Evolutionary conservation across 2,113 vertebrate species (phyloP).

Genomic region (Clupea harengus): DNA sequence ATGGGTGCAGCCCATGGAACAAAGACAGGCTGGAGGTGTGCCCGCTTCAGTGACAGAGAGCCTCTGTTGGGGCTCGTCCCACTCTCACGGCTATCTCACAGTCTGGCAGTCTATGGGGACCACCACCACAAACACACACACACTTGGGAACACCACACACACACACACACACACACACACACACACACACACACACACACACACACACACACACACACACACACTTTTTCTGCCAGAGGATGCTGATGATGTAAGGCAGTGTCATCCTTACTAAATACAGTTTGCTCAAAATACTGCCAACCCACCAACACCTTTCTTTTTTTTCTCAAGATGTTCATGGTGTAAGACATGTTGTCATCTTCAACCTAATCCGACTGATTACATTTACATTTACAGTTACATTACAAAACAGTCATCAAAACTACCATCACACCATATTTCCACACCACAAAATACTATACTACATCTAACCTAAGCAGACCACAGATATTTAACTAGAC

Average conservation of each 20-base stretch:
- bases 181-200: constrained; percentile 11
- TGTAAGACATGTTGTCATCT: not conserved
- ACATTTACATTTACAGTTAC: no score
- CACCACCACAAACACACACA: not conserved
- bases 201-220: not conserved
- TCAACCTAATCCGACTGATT: not conserved
- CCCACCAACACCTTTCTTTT: not conserved
- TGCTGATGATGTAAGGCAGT: not conserved
- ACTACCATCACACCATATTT: not conserved
- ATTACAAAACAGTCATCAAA: not conserved
- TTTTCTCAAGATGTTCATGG: not conserved
- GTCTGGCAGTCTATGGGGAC: not conserved
- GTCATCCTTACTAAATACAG: constrained; percentile 4
- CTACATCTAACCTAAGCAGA: not conserved
- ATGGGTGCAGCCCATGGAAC: not conserved
- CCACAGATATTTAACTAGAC: not conserved
- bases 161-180: constrained; percentile 12
- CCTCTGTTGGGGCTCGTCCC: not conserved
- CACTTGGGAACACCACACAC: not conserved
- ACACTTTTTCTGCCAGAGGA: not conserved
- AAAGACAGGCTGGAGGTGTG: not conserved
- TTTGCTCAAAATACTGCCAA: not conserved
- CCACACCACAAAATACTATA: not conserved
- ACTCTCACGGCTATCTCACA: constrained; percentile 15
- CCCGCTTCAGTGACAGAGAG: not conserved